Evolutionary conservation across 2,113 vertebrate genomes (phyloP).

Genomic region (Nothocercus julius): DNA sequence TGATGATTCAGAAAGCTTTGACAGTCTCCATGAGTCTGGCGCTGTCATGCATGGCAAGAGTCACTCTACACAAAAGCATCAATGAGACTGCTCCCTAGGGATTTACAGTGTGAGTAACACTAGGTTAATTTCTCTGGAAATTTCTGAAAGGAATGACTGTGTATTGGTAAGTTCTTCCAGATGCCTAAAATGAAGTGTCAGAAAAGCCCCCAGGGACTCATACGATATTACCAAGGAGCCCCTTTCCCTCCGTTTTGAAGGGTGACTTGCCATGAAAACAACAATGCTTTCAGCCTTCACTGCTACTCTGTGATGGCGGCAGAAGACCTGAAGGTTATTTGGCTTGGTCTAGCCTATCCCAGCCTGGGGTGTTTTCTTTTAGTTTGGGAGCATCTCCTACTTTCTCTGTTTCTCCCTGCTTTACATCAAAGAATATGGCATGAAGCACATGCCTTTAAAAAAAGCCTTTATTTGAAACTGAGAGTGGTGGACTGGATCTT

Average conservation of each 20-base stretch:
- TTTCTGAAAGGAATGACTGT: constrained; percentile 22
- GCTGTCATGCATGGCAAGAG: background rate
- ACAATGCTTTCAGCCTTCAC: background rate
- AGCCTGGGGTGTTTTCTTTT: background rate
- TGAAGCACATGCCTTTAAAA: background rate
- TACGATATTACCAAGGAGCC: background rate
- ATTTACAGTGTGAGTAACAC: background rate
- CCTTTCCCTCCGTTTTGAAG: constrained; percentile 1
- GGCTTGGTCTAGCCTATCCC: background rate
- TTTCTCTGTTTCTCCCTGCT: background rate
- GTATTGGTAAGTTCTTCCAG: constrained; percentile 45
- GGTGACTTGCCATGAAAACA: background rate
- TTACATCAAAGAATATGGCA: background rate
- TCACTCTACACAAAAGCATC: background rate
- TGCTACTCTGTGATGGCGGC: background rate
- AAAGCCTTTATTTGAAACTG: background rate
- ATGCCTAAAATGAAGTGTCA: constrained; percentile 43
- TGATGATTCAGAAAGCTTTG: background rate
- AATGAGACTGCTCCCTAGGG: background rate
- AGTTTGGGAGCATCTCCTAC: background rate
- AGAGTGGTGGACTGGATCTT: background rate
- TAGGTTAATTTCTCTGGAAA: constrained; percentile 31
- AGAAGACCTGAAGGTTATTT: background rate
- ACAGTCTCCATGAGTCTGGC: background rate
- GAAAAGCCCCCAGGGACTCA: background rate